Conservation (phyloP, 2,888 invertebrate genomes). For the Nemotelus pantherinus region DNA sequence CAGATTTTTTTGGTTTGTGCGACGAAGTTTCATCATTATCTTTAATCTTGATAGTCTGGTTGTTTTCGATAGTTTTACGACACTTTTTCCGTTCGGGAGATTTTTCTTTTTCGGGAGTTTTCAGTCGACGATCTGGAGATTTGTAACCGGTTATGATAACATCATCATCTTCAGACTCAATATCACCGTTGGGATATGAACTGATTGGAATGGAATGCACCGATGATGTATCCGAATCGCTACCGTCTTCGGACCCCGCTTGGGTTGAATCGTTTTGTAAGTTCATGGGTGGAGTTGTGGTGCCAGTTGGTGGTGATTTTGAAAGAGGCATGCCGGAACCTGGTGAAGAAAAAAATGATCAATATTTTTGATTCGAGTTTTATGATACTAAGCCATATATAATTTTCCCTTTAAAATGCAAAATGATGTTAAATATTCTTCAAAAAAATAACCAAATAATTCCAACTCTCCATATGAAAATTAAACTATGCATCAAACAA, state of each 20-base stretch:
- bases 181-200: constrained; percentile 60
- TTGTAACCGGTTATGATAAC: not conserved
- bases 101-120: constrained; percentile 50
- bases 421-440: too few relatives aligned
- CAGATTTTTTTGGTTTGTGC: not conserved
- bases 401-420: too few relatives aligned
- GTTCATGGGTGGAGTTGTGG: constrained; percentile 1
- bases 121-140: not conserved
- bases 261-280: not conserved
- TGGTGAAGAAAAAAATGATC: not conserved
- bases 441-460: too few relatives aligned
- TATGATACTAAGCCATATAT: too few relatives aligned
- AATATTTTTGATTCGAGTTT: not conserved
- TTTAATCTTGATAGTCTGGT: constrained; percentile 16
- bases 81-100: too few relatives aligned
- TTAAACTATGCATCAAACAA: too few relatives aligned
- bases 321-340: not conserved
- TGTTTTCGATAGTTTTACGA: constrained; percentile 31
- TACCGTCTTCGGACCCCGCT: constrained; percentile 48
- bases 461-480: too few relatives aligned
- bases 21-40: not conserved
- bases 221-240: constrained; percentile 57
- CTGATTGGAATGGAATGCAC: constrained; percentile 64
- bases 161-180: constrained; percentile 57
- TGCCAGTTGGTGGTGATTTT: not conserved